A percentile compares a stretch with the other conserved stretches of the same genome.
These are phyloP conservation scores for Cossypha heuglini DNA, from an alignment of 2,797 vertebrate species.

Conservation along the genomic window DNA sequence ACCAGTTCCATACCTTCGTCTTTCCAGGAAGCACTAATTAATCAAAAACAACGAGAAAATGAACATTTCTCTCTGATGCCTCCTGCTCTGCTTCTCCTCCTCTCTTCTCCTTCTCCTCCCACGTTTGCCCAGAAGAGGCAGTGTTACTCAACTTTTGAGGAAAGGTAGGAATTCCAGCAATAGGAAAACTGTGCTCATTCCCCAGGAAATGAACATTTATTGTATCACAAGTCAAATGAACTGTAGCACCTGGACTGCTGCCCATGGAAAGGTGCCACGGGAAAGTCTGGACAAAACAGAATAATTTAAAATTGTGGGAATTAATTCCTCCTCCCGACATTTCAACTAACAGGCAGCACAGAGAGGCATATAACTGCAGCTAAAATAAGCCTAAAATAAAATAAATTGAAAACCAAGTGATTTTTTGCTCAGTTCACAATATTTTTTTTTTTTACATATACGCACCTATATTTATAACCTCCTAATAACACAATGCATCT, in stretches of 20 bases:
- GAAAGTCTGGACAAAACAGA: neutral
- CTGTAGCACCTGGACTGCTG: neutral
- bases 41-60: slow-evolving; percentile 39
- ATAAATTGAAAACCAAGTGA: neutral
- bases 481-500: neutral
- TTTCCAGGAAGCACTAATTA: slow-evolving; percentile 74
- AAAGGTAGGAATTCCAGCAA: neutral
- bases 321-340: neutral
- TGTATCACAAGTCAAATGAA: neutral
- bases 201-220: neutral
- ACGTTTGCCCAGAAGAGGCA: neutral
- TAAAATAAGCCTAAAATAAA: slow-evolving; percentile 10
- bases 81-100: neutral
- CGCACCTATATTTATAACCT: neutral
- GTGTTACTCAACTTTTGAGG: neutral
- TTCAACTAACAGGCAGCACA: neutral
- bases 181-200: neutral
- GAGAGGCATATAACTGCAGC: neutral
- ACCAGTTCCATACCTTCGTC: slow-evolving; percentile 90
- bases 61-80: neutral
- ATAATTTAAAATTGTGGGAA: neutral
- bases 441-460: neutral
- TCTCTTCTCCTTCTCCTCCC: neutral
- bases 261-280: neutral
- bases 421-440: neutral